Percentiles rank a stretch among this genome's conserved stretches.
Conservation (phyloP, 1,140 invertebrate species). For the Trichonephila inaurata region DNA sequence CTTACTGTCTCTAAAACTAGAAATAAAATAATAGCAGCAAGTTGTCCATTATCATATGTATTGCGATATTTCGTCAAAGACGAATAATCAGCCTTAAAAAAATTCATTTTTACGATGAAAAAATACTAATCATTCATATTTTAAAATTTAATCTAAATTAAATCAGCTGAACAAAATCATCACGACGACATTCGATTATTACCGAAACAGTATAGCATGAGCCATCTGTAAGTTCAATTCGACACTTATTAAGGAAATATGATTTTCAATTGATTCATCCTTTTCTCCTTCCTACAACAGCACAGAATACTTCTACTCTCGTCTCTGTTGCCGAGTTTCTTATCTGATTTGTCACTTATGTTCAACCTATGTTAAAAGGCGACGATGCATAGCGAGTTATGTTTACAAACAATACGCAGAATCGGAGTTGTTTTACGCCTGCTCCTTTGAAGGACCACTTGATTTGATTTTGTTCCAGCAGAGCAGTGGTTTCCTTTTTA, state of each 20-base stretch:
- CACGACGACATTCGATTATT: too few species aligned
- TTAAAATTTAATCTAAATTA: too few species aligned
- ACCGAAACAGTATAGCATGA: too few species aligned
- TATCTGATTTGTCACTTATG: not conserved
- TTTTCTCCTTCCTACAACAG: not conserved
- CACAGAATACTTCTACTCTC: not conserved
- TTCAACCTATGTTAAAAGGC: not conserved
- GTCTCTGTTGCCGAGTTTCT: not conserved
- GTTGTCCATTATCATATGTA: constrained; percentile 46
- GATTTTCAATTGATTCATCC: too few species aligned
- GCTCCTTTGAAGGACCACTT: not conserved
- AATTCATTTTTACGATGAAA: constrained; percentile 16
- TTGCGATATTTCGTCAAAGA: constrained; percentile 57
- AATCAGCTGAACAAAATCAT: too few species aligned
- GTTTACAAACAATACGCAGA: not conserved
- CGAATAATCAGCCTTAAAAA: constrained; percentile 49
- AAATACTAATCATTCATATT: too few species aligned
- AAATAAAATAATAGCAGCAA: constrained; percentile 56
- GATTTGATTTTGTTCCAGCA: too few species aligned
- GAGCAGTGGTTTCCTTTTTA: too few species aligned
- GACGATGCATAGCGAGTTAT: not conserved
- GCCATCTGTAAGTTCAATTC: too few species aligned
- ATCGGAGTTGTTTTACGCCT: constrained; percentile 1
- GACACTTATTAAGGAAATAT: too few species aligned
- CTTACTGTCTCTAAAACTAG: constrained; percentile 57